phyloP scores from a whole-genome alignment of 2,888 invertebrate genomes.

The Megamerina dolium region DNA sequence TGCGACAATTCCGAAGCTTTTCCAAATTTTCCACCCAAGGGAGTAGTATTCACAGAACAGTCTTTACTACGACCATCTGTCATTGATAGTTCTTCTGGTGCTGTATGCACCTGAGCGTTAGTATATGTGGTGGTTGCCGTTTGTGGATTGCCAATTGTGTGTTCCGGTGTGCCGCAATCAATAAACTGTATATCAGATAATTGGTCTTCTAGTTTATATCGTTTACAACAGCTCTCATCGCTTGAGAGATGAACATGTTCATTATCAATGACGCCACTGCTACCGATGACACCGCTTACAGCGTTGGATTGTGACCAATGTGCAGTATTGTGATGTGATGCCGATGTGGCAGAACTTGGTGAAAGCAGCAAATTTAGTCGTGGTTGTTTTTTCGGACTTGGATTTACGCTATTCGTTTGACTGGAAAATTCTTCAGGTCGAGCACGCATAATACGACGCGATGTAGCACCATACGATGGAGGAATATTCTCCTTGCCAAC shows the following conservation, averaged over 20 bases:
- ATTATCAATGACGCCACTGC: slow-evolving; percentile 25
- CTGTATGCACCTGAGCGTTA: slow-evolving; percentile 47
- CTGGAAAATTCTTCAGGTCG: slow-evolving; percentile 55
- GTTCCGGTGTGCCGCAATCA: slow-evolving; percentile 71
- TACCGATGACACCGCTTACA: slow-evolving; percentile 3
- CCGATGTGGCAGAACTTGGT: slow-evolving; percentile 32
- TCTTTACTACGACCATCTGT: slow-evolving; percentile 6
- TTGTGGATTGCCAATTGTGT: slow-evolving; percentile 44
- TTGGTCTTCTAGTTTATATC: slow-evolving; percentile 70
- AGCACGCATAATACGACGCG: slow-evolving; percentile 52
- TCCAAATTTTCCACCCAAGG: slow-evolving; percentile 9
- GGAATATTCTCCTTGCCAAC: slow-evolving; percentile 51
- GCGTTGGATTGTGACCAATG: slow-evolving; percentile 22
- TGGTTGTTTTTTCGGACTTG: slow-evolving; percentile 59
- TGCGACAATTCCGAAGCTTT: too few species aligned
- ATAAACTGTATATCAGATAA: slow-evolving; percentile 74
- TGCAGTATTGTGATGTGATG: slow-evolving; percentile 4
- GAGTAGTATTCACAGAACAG: not conserved
- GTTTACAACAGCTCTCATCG: slow-evolving; percentile 56
- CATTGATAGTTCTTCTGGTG: slow-evolving; percentile 38
- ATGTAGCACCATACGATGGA: slow-evolving; percentile 35
- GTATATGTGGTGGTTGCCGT: slow-evolving; percentile 44
- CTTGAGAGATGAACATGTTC: slow-evolving; percentile 35
- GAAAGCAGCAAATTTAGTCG: slow-evolving; percentile 50
- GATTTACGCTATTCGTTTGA: slow-evolving; percentile 54